Base-by-base conservation (phyloP, 2,113 vertebrate genomes). In the Ageneiosus marmoratus region DNA sequence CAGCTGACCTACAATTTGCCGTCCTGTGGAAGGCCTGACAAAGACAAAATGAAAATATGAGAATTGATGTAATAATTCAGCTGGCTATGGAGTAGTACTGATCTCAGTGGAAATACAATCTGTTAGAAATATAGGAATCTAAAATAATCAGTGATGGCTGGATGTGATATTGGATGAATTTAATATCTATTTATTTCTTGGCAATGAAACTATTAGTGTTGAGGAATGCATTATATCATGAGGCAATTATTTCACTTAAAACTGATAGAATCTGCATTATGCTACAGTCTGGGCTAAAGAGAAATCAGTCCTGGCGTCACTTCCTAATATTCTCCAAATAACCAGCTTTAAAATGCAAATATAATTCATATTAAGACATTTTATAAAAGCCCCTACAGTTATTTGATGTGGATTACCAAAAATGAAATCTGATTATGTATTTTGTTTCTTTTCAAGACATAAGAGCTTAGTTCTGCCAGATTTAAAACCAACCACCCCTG, bases 41-140 rank as follows among this genome's bases (percentile, higher is more conserved):
- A 69, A 44, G 51, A n/a, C 50, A 9, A 34, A 81, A 81, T 29
- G 32, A 81, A 46, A n/a, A 69, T 72, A 34, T 51, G 34, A 15
- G 32, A 44, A 53, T 16, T n/a, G 78, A 32, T 32, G 9, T 75
- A 48, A 48, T 73, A 73, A 73, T 48, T 73, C 69, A 73, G 44
- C 16, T 73, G 44, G 44, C 69, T 32, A 48, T n/a, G 13, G 27
- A 16, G 44, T 73, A 16, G 5, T 48, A 27, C n/a, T 73, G 2
- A 48, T 46, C 67, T 46, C 22, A 46, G 44, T 3, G 5, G 41
- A 46, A 72, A n/a, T 3, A 73, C 44, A 12, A 2, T 67, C 18
- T 37, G 63, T 24, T 44, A 44, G 67, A 67, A 22, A 67, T 37
- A 67, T 37, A 70, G 37, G 9, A 46, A 70, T 46, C 5, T 46